Percentiles rank a stretch among this genome's conserved stretches.
Evolutionary conservation across 2,888 invertebrate species (phyloP).

Genomic region (Fabriciana adippe): DNA sequence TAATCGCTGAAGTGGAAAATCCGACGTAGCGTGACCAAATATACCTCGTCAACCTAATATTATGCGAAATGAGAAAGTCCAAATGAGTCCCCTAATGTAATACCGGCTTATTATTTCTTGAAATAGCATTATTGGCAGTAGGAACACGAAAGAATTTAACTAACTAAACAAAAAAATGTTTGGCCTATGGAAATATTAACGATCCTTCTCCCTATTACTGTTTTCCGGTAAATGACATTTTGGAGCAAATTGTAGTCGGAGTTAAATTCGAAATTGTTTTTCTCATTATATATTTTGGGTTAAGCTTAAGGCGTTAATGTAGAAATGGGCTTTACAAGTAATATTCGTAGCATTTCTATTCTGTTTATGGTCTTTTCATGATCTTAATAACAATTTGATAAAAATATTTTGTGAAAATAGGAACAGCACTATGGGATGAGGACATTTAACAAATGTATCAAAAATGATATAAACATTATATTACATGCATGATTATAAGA

Average conservation of each 20-base stretch:
- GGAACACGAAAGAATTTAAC: slow-evolving; percentile 45
- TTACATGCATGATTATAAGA: no score
- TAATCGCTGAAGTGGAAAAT: slow-evolving; percentile 48
- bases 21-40: slow-evolving; percentile 56
- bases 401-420: no score
- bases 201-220: slow-evolving; percentile 20
- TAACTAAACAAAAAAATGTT: slow-evolving; percentile 38
- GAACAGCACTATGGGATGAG: no score
- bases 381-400: no score
- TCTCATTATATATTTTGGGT: slow-evolving; percentile 4
- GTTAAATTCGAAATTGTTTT: slow-evolving; percentile 8
- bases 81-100: slow-evolving; percentile 57
- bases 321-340: background rate
- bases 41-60: slow-evolving; percentile 57
- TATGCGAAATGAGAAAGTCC: slow-evolving; percentile 60
- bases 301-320: background rate
- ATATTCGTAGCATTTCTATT: background rate
- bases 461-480: no score
- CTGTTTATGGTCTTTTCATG: no score
- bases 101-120: slow-evolving; percentile 53
- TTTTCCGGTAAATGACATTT: slow-evolving; percentile 28
- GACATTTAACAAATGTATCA: no score
- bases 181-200: slow-evolving; percentile 31
- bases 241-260: slow-evolving; percentile 7
- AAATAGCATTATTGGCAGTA: slow-evolving; percentile 49